Conservation (phyloP, 2,797 vertebrate species). For the Balearica regulorum region DNA sequence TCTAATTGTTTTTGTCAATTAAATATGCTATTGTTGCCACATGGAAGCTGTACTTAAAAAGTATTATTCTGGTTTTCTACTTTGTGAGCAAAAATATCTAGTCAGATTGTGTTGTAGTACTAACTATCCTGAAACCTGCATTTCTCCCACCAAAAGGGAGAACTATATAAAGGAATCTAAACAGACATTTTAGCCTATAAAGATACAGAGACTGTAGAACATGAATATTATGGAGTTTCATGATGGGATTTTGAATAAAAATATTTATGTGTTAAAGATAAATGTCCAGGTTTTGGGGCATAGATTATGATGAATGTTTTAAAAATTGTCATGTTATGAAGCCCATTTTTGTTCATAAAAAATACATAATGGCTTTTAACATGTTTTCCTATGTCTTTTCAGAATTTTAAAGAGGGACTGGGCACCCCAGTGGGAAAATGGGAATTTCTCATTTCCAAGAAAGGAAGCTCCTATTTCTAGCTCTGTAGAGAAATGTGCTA, state of each 20-base stretch:
- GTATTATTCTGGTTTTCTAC: background rate
- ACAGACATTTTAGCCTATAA: background rate
- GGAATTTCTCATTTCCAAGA: background rate
- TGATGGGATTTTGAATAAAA: background rate
- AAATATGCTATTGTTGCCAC: background rate
- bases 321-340: background rate
- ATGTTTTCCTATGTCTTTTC: background rate
- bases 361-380: background rate
- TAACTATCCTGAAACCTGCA: background rate
- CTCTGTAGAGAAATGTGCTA: background rate
- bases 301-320: background rate
- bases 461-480: background rate
- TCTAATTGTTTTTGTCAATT: too few relatives aligned
- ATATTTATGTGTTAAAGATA: background rate
- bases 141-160: background rate
- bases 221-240: background rate
- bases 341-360: background rate
- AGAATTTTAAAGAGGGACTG: background rate
- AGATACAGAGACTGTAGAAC: background rate
- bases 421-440: background rate
- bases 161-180: background rate
- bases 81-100: background rate
- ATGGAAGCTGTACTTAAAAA: background rate
- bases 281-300: rapidly evolving
- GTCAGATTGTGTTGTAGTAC: background rate